These are phyloP conservation scores for Numida meleagris DNA, from an alignment of 2,113 vertebrate species.

Conservation along the genomic window DNA sequence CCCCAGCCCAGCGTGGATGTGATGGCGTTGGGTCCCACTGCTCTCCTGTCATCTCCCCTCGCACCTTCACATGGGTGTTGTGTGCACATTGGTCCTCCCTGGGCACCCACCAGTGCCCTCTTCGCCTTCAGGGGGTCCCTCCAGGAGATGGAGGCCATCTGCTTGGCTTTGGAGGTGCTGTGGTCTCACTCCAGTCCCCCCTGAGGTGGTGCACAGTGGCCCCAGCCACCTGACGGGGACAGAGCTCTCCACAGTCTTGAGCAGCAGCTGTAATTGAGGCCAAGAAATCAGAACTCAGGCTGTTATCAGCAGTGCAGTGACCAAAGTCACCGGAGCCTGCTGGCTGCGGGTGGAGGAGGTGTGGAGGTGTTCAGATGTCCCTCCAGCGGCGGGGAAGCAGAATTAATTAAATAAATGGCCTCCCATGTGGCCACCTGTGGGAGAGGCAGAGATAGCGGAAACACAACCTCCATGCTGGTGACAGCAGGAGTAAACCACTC, in stretches of 20 bases:
- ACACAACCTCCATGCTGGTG: rapidly evolving
- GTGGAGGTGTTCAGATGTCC: rapidly evolving
- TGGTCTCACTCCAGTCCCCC: rapidly evolving
- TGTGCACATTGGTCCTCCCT: background rate
- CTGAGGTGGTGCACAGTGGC: background rate
- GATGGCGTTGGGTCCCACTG: rapidly evolving
- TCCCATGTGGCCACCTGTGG: rapidly evolving
- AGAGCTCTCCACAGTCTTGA: background rate
- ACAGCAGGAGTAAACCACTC: background rate
- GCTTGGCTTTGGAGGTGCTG: background rate
- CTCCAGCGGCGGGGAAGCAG: rapidly evolving
- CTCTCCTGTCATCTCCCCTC: background rate
- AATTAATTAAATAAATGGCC: background rate
- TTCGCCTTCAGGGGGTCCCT: background rate
- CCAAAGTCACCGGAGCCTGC: background rate
- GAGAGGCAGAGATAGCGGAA: background rate
- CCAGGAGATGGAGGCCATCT: rapidly evolving
- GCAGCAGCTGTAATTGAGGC: background rate
- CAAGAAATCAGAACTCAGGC: background rate
- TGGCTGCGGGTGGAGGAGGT: background rate
- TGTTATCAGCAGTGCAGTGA: background rate
- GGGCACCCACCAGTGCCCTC: background rate
- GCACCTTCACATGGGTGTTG: background rate
- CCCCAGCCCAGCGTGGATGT: rapidly evolving
- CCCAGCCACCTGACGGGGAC: background rate